These are phyloP conservation scores for Sterna hirundo DNA, from an alignment of 2,113 vertebrate species.

Conservation along the genomic window DNA sequence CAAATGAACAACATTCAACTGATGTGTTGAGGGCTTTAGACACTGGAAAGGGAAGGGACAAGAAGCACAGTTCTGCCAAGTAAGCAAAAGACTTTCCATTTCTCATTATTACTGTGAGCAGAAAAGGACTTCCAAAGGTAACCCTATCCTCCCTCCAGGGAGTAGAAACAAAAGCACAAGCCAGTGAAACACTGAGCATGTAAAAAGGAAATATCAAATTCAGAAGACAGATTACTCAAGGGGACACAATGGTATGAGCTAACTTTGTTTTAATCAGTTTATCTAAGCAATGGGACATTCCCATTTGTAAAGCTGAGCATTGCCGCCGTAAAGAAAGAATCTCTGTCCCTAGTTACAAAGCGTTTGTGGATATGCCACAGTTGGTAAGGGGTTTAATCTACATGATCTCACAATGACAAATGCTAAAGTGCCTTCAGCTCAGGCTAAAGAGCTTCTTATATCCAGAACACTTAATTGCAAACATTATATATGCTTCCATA, in stretches of 20 bases:
- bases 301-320: background rate
- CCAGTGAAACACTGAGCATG: background rate
- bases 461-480: background rate
- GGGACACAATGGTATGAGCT: background rate
- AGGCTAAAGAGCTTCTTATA: background rate
- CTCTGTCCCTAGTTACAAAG: background rate
- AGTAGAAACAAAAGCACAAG: constrained; percentile 30
- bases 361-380: background rate
- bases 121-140: constrained; percentile 37
- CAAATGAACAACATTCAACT: background rate
- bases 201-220: constrained; percentile 16
- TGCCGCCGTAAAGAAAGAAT: background rate
- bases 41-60: background rate
- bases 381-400: background rate
- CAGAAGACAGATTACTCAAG: background rate
- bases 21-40: background rate
- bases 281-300: background rate
- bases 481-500: background rate
- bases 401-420: background rate
- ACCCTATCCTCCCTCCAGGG: constrained; percentile 8
- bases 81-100: constrained; percentile 32
- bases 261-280: background rate
- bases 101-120: background rate
- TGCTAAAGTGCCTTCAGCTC: background rate
- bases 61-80: background rate